A percentile compares a stretch with the other conserved stretches of the same genome.
These are phyloP conservation scores for Ectemnius lituratus DNA, from an alignment of 2,888 invertebrate genomes.

Conservation along the genomic window DNA sequence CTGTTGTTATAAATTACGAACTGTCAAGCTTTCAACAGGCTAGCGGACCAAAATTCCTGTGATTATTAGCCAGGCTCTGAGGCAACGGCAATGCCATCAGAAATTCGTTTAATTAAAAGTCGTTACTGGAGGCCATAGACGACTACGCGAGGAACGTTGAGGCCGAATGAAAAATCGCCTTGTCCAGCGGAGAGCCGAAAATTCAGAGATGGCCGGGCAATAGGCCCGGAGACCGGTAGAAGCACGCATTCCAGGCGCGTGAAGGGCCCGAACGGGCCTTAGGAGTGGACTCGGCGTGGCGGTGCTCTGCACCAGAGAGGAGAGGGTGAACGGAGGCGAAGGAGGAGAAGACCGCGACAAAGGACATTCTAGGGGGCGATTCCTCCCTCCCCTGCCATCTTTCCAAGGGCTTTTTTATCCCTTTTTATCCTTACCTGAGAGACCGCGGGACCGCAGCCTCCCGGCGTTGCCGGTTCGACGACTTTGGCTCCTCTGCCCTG, in stretches of 20 bases:
- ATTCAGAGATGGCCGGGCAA: conserved; percentile 24
- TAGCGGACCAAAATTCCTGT: too few species aligned
- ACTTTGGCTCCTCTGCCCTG: conserved; percentile 51
- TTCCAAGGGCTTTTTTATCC: conserved; percentile 37
- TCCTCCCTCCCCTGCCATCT: conserved; percentile 34
- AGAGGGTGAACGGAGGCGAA: conserved; percentile 47
- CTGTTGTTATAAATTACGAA: too few species aligned
- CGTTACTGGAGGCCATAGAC: not conserved
- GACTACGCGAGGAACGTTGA: not conserved
- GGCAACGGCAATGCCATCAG: not conserved
- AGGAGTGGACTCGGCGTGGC: conserved; percentile 49
- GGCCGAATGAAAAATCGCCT: conserved; percentile 1
- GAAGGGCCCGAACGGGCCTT: conserved; percentile 55
- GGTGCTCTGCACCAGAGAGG: conserved; percentile 24
- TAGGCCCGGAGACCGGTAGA: conserved; percentile 24
- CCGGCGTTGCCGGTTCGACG: conserved; percentile 69
- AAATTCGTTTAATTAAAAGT: conserved; percentile 6
- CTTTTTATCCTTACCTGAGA: conserved; percentile 55
- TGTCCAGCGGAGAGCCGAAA: conserved; percentile 13
- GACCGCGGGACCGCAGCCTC: conserved; percentile 57
- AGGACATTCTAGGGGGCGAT: conserved; percentile 73
- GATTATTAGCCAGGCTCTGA: not conserved
- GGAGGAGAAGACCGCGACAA: conserved; percentile 67
- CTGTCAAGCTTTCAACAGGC: too few species aligned
- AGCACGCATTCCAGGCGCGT: conserved; percentile 59